Evolutionary conservation across 2,888 invertebrate genomes (phyloP).

Genomic region (Blastobasis adustella): DNA sequence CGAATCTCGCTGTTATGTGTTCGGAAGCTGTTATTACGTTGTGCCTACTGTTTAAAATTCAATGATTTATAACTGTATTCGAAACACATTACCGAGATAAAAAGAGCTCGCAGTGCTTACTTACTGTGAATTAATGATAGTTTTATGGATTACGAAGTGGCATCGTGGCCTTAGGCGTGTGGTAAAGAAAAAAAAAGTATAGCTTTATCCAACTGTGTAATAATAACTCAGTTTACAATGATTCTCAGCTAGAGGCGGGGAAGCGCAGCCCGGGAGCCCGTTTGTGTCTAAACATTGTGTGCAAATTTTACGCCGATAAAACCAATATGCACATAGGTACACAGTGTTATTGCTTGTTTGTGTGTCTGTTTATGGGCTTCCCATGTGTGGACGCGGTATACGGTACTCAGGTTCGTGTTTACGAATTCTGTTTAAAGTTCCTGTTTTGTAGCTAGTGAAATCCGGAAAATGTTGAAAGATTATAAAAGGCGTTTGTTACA

Average conservation of each 20-base stretch:
- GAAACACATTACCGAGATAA: no score
- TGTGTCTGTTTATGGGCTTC: conserved; percentile 27
- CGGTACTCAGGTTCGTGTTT: background rate
- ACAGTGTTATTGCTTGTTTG: conserved; percentile 28
- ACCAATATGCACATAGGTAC: conserved; percentile 33
- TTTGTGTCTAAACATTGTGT: conserved; percentile 63
- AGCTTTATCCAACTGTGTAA: conserved; percentile 25
- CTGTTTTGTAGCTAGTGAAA: no score
- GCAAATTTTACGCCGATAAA: conserved; percentile 54
- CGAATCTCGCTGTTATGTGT: no score
- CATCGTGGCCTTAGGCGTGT: conserved; percentile 9
- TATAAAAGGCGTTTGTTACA: no score
- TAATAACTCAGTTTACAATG: conserved; percentile 40
- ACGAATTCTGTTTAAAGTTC: no score
- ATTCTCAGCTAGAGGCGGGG: conserved; percentile 42
- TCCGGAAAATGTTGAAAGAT: no score
- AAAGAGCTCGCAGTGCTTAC: background rate
- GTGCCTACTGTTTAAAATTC: no score
- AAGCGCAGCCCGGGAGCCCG: conserved; percentile 46
- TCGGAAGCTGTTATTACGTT: no score
- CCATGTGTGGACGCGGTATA: conserved; percentile 15
- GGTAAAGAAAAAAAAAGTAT: conserved; percentile 23
- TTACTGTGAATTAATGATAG: background rate
- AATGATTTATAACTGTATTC: no score
- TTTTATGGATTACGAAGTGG: conserved; percentile 1